Conservation (phyloP, 2,888 invertebrate species). For the Athripsodes cinereus region DNA sequence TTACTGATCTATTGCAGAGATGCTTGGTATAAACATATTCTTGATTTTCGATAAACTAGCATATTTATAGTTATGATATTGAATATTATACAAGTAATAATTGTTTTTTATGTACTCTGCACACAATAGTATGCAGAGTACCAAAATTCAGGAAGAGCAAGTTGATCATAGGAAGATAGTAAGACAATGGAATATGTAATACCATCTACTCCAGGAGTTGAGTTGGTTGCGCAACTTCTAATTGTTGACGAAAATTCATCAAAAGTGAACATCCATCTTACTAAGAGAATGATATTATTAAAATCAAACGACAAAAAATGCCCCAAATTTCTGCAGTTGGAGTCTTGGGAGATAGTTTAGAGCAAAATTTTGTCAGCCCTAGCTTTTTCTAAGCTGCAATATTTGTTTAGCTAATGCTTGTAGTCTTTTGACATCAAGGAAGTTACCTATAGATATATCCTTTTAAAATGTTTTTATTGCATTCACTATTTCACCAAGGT, state of each 20-base stretch:
- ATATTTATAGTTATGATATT: too few relatives aligned
- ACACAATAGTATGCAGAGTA: too few relatives aligned
- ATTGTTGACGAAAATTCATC: too few relatives aligned
- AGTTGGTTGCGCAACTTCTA: not conserved
- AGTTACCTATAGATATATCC: not conserved
- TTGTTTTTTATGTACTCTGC: too few relatives aligned
- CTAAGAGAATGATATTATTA: too few relatives aligned
- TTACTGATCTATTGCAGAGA: too few relatives aligned
- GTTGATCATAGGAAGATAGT: too few relatives aligned
- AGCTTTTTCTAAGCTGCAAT: not conserved
- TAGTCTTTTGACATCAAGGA: not conserved
- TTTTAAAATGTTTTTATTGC: not conserved
- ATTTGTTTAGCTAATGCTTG: not conserved
- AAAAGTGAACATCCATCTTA: too few relatives aligned
- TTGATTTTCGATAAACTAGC: too few relatives aligned
- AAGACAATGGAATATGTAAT: not conserved
- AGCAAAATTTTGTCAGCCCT: not conserved
- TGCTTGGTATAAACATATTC: too few relatives aligned
- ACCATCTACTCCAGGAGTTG: not conserved
- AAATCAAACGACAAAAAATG: not conserved
- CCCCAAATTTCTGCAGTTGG: not conserved
- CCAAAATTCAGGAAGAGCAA: too few relatives aligned
- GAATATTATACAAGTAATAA: too few relatives aligned
- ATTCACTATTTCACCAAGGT: not conserved
- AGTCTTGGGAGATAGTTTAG: not conserved